Base-by-base conservation (phyloP, 1,140 invertebrate species). In the Elysia chlorotica region DNA sequence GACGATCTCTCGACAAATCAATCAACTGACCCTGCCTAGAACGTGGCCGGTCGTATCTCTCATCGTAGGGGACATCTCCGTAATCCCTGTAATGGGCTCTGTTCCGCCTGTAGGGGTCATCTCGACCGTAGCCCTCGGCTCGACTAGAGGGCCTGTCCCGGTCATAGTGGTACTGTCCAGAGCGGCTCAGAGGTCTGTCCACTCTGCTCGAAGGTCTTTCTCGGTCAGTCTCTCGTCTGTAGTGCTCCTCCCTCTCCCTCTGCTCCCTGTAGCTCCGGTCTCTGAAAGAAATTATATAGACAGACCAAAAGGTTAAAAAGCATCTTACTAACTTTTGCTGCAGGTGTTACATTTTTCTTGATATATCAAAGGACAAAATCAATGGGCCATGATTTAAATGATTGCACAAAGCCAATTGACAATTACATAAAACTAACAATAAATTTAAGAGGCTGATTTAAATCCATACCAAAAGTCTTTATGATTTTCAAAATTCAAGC, bases 21-120 rank as follows among this genome's bases (percentile, higher is more conserved):
- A n/a, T n/a, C n/a, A n/a, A n/a, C 59, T 54, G 25, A 75, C 67
- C 82, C 48, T 81, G 78, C 62, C 83, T 74, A n/a, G 85, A 86
- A 54, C 79, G 74, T 31, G 85, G 82, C 25, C 85, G 72, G n/a
- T 84, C 79, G 56, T 84, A 83, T 76, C 71, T 41, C 38, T 82
- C 82, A 73, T 82, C 77, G 73, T 79, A 77, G 57, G 79, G 78
- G 23, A 56, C 59, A 61, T 80, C 75, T 10, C 65, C 48, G 54
- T 76, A 74, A 33, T 73, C 66, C 6, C 48, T 30, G n/a, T 38
- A 65, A 33, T 74, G 74, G 35, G 31, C 61, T 31, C 62, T 56
- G 25, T 71, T 48, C 31, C 35, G 65, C 56, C 53, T 36, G 48
- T 28, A 56, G 35, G 41, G 23, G 2, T 54, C 65, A 28, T 70